Evolutionary conservation across 53 echinoderm and acorn worm genomes (phyloP), one percentile per base, ranked within the genome.

Genomic region (Holothuria leucospilota): DNA sequence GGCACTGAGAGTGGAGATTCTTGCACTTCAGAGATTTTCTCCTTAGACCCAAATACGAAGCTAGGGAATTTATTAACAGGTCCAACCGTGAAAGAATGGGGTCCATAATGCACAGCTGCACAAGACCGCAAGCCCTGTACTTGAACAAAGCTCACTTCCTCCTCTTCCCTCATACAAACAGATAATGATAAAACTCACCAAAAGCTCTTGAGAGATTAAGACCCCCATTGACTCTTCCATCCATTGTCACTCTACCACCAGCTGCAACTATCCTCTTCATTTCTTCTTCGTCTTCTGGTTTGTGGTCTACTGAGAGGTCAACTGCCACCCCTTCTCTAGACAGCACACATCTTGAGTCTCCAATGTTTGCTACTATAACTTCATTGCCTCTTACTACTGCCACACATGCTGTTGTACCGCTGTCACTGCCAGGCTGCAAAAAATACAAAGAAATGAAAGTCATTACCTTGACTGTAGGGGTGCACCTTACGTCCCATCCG

Each of bases 141-240:
- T 34, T 2, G 34, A 34, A 34, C 34, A 34, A 34, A 34, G 34
- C 3, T 34, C 34, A 34, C 34, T n/a, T n/a, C n/a, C n/a, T 34
- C 34, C 34, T 34, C 34, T 34, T 34, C 34, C 34, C 3, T 34
- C 34, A 34, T 3, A 34, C 3, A 34, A 34, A 34, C 34, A 34
- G 34, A 34, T 34, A 34, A 34, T 34, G 13, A 56, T 34, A 39
- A 13, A 15, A 66, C 93, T 89, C 79, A 98, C 98, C 98, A 41
- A 98, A 87, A 14, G 98, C 98, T 85, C 98, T 93, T 46, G 98
- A 98, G 23, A 98, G 95, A 84, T 98, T 98, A 38, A 98, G 95
- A 27, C 98, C 98, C 18, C 98, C 98, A 10, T 98, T 98, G 20
- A 98, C 98, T 62, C 98, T 81, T 7, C 98, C 98, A 69, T 98